Base-by-base conservation (phyloP, 2,888 invertebrate genomes). In the Limnephilus rhombicus region DNA sequence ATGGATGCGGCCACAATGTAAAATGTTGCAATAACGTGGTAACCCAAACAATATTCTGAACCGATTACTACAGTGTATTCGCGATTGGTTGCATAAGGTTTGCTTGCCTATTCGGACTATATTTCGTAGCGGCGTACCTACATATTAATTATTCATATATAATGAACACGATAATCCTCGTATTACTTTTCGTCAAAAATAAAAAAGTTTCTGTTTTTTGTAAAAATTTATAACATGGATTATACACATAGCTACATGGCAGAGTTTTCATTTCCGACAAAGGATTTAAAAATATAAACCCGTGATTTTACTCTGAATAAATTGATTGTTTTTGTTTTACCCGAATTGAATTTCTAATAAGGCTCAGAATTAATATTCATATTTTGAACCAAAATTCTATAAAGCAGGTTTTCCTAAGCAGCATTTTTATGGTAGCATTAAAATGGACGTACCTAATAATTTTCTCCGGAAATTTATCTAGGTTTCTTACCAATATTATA, bases 171-270 rank as follows among this genome's bases (percentile, higher is more conserved):
- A 68, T 18, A 18, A 68, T 68, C 24, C 7, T 68, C 53, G 18
- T 24, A 24, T 68, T 15, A 18, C 5, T 1, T 68, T 5, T 7
- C 7, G 9, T 5, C 9, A 68, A 68, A 68, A 68, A 24, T 49
- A 53, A 53, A 18, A 53, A 53, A 24, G 18, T 5, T 5, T 31
- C 1, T 24, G 15, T 15, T 49, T 49, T 49, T 15, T 29, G 7
- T 80, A n/a, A n/a, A n/a, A n/a, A n/a, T 89, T 37, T n/a, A 88
- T 88, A 80, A 24, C 1, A 31, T 9, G n/a, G 41, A 88, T 88
- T 80, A 41, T 41, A 41, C 41, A 41, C 9, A 80, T 31, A 31
- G n/a, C 31, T 80, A 88, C 12, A 29, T 45, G 15, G 29, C n/a
- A 29, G n/a, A 86, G 86, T 24, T 86, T 86, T 45, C 15, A 49